Evolutionary conservation across 2,888 invertebrate genomes (phyloP), one percentile per base, ranked within the genome.

Genomic region (Lochmaea crataegi): DNA sequence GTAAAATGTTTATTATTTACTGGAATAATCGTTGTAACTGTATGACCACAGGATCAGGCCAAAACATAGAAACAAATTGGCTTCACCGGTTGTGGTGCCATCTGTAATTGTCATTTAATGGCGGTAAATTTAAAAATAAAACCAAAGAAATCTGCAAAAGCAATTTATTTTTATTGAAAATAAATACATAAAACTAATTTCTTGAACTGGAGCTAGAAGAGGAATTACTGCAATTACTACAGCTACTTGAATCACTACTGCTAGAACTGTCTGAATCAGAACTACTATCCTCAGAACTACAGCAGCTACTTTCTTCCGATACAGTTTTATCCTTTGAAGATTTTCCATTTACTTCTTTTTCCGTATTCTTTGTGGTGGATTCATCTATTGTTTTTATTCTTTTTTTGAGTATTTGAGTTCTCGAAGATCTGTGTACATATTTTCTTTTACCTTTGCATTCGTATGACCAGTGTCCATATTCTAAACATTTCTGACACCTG

Each of bases 401-500:
- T 83, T 92, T 96, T 82, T 93, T 94, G 77, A 97, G 87, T 75
- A 93, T 90, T 79, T 93, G 91, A 0, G 96, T 95, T 70, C 97
- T 91, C 0, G 97, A 96, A 6, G 92, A 91, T 72, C 97, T 91
- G 80, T 95, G 92, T 5, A 96, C 88, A 86, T 93, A 94, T 87
- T 97, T 97, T 75, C 97, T 90, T 86, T 97, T 96, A 14, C 94
- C 94, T 79, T 92, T 95, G 84, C 97, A 98, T 86, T 97, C 95
- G 83, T 95, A 98, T 74, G 96, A 96, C 96, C 96, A 98, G 85
- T 98, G 97, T 0, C 97, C 97, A 83, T 92, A 92, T 86, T 96
- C 94, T 64, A 97, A 87, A 84, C 97, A 98, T 87, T 97, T 97
- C 85, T 97, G 97, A 85, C 97, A 98, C 32, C 94, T 91, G 74